These are phyloP conservation scores for Beris chalybata DNA, from an alignment of 2,888 invertebrate species.

Conservation along the genomic window DNA sequence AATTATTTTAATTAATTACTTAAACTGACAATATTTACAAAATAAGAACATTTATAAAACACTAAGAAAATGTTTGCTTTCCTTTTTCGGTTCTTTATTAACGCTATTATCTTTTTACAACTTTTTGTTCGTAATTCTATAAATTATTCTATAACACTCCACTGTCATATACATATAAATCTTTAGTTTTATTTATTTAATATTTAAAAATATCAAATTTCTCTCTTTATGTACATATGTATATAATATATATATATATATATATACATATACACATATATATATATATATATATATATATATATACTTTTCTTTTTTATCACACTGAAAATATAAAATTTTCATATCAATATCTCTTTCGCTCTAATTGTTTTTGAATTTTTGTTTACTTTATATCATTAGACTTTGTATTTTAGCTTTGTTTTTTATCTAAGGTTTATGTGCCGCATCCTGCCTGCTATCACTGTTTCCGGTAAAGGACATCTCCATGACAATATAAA, in stretches of 20 bases:
- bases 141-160: constrained; percentile 25
- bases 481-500: constrained; percentile 5
- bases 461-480: constrained; percentile 19
- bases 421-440: constrained; percentile 30
- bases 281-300: no score
- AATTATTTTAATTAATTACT: constrained; percentile 10
- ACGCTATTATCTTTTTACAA: constrained; percentile 16
- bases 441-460: constrained; percentile 31
- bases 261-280: no score
- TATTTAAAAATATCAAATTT: constrained; percentile 31
- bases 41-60: constrained; percentile 18
- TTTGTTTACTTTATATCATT: constrained; percentile 30
- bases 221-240: constrained; percentile 23
- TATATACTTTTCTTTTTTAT: constrained; percentile 17
- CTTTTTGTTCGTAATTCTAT: constrained; percentile 13
- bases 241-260: not conserved
- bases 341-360: constrained; percentile 25
- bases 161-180: constrained; percentile 32
- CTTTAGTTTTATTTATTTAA: constrained; percentile 35
- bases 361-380: constrained; percentile 24
- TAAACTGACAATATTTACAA: constrained; percentile 19
- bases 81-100: constrained; percentile 5
- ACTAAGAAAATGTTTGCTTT: constrained; percentile 19
- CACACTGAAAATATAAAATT: constrained; percentile 30
- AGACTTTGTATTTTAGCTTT: constrained; percentile 38